Base-by-base conservation (phyloP, 2,888 invertebrate species). In the Cloeon dipterum region DNA sequence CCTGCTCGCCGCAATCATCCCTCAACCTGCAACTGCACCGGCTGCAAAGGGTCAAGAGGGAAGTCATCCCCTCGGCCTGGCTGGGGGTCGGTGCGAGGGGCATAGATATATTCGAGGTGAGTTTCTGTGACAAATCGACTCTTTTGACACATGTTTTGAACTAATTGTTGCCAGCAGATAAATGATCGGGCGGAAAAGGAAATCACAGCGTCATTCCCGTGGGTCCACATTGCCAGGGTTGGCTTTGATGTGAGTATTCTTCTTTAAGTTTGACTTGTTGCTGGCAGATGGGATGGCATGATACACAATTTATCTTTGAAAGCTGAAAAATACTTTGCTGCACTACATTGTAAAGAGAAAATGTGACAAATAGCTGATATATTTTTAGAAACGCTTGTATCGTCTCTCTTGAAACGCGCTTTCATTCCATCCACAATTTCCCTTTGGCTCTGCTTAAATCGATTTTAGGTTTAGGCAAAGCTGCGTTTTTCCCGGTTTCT, bases 201-300 rank as follows among this genome's bases (percentile, higher is more conserved):
- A 32, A 56, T 61, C 26, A 68, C 77, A 40, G 75, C 79, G 20
- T 77, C 79, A 44, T 91, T 93, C 52, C 71, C 85, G 40, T 96
- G 94, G 94, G 82, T 86, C 49, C 82, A 85, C 47, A 94, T 96
- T 43, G 86, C 83, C 43, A 91, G 91, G 60, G 62, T 94, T 14
- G 83, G 83, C 55, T 94, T 93, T 57, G 93, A 94, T 58, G 70
- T 70, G 52, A 62, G 61, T 54, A 35, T 25, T 14, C 4, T 23
- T 21, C 18, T 13, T 40, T 36, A 17, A 20, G 18, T 16, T 26
- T 29, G 20, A 19, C 18, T 21, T n/a, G 8, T 18, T n/a, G n/a
- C n/a, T n/a, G n/a, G n/a, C n/a, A n/a, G n/a, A n/a, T 20, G 20
- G 20, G 20, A 20, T 20, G 20, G 29, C 17, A 29, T 16, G 29